Conservation (phyloP, 2,113 vertebrate genomes). For the Dicerorhinus sumatrensis region DNA sequence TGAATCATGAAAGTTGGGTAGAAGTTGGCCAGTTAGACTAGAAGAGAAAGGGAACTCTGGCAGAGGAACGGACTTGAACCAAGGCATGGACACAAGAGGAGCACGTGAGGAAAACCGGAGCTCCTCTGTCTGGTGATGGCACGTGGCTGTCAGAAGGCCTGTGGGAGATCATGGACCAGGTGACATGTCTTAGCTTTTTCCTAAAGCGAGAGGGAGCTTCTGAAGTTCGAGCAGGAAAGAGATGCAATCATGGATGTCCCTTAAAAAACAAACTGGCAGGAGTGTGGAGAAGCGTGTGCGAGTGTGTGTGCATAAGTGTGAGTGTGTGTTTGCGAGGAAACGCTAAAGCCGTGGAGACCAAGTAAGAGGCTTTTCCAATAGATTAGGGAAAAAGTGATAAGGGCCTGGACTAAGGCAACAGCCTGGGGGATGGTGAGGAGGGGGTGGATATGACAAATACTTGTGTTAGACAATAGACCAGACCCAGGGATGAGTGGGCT, state of each 20-base stretch:
- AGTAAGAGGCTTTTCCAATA: neutral
- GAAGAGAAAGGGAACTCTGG: neutral
- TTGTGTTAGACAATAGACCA: neutral
- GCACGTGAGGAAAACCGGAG: accelerated
- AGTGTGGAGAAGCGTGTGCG: too few species aligned
- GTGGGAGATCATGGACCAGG: neutral
- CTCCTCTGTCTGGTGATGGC: too few species aligned
- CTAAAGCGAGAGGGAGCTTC: neutral
- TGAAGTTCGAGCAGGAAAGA: neutral
- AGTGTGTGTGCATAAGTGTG: neutral
- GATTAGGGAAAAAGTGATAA: neutral
- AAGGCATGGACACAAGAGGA: neutral
- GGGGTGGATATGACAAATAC: neutral
- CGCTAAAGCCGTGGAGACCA: neutral
- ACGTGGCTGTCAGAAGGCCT: accelerated
- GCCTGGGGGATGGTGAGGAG: neutral
- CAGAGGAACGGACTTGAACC: too few species aligned
- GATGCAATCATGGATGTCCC: accelerated
- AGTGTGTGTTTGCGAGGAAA: neutral
- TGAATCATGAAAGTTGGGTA: neutral
- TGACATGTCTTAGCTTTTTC: neutral
- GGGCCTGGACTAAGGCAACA: neutral
- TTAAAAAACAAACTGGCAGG: neutral
- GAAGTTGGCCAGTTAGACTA: neutral
- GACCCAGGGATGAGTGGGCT: neutral